Conservation (phyloP, 2,113 vertebrate genomes). For the Azemiops feae region DNA sequence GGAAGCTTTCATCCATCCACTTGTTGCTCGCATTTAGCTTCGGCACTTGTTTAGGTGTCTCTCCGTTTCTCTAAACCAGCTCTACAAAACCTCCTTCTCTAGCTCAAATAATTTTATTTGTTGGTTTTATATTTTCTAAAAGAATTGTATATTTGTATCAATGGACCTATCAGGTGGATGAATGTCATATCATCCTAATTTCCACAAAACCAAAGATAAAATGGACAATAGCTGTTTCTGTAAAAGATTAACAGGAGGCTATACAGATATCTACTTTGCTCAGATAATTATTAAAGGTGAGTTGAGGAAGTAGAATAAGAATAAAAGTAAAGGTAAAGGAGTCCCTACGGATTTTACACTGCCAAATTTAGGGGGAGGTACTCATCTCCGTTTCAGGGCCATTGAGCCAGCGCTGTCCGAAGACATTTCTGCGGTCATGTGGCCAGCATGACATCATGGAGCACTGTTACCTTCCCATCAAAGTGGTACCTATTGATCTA, state of each 20-base stretch:
- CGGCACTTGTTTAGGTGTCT: not conserved
- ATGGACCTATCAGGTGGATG: not conserved
- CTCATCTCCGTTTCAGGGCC: too few species aligned
- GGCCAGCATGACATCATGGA: too few species aligned
- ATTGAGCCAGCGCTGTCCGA: too few species aligned
- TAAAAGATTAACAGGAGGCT: not conserved
- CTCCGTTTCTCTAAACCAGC: not conserved
- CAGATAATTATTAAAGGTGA: not conserved
- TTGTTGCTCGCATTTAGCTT: not conserved
- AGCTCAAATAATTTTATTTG: not conserved
- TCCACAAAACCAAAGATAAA: not conserved
- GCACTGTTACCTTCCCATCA: too few species aligned
- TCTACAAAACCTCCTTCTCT: not conserved
- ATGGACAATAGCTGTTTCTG: not conserved
- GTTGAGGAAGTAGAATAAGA: not conserved
- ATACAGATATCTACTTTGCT: not conserved
- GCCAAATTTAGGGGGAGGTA: too few species aligned
- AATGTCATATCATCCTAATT: not conserved
- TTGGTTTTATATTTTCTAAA: not conserved
- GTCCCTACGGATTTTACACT: too few species aligned
- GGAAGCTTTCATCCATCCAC: not conserved
- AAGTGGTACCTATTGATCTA: too few species aligned
- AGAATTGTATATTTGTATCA: not conserved
- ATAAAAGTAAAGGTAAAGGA: not conserved
- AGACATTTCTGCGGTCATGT: too few species aligned